Evolutionary conservation across 2,113 vertebrate species (phyloP).

Genomic region (Embiotoca jacksoni): DNA sequence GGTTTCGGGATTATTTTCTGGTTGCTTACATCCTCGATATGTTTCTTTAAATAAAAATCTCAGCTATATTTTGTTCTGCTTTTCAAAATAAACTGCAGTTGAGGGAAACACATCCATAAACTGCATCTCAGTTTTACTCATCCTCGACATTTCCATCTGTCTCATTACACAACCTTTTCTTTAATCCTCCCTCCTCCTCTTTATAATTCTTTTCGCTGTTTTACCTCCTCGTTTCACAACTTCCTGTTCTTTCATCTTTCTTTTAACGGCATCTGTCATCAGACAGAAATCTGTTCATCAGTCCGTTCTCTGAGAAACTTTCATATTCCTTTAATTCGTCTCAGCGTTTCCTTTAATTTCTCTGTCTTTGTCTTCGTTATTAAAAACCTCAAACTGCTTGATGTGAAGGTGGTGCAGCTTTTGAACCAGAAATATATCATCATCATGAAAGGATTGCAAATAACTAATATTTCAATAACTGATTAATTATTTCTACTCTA

Average conservation of each 20-base stretch:
- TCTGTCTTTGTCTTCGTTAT: no score
- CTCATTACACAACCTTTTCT: slow-evolving; percentile 2
- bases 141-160: not conserved
- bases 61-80: not conserved
- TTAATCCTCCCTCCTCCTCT: not conserved
- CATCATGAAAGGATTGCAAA: no score
- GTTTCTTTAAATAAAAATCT: no score
- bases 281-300: not conserved
- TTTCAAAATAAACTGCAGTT: not conserved
- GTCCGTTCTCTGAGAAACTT: not conserved
- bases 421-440: no score
- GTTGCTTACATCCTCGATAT: no score
- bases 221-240: not conserved
- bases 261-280: accelerated
- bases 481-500: no score
- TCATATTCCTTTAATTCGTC: not conserved
- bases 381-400: no score
- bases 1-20: no score
- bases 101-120: not conserved
- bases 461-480: no score
- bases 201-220: not conserved
- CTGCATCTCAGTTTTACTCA: not conserved
- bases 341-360: no score
- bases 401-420: no score
- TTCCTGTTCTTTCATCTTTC: not conserved